A percentile compares a stretch with the other conserved stretches of the same genome.
Evolutionary conservation across 2,797 vertebrate species (phyloP).

Genomic region (Lithobates pipiens): DNA sequence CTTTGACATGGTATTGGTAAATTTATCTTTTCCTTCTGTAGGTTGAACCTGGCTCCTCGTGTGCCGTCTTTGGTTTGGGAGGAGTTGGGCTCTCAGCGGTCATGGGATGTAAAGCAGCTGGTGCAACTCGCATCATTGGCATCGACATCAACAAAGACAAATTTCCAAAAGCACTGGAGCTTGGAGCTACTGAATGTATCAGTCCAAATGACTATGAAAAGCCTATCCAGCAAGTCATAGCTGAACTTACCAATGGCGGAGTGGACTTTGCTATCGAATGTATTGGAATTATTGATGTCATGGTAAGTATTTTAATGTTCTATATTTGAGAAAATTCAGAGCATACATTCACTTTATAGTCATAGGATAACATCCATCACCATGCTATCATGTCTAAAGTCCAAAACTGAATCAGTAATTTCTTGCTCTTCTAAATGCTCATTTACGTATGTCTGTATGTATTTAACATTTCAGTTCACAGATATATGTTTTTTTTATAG

Average conservation of each 20-base stretch:
- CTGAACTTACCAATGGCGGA: conserved; percentile 81
- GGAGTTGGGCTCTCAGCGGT: conserved; percentile 82
- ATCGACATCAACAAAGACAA: conserved; percentile 84
- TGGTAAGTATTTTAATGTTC: conserved; percentile 73
- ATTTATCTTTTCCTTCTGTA: conserved; percentile 59
- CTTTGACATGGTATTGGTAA: neutral
- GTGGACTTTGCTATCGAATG: conserved; percentile 89
- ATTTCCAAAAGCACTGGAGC: conserved; percentile 80
- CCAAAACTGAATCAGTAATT: too few relatives aligned
- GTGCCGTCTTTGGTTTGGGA: conserved; percentile 85
- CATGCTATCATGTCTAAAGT: too few relatives aligned
- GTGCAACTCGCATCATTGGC: conserved; percentile 86
- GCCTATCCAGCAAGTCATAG: conserved; percentile 83
- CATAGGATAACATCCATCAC: too few relatives aligned
- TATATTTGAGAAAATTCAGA: neutral
- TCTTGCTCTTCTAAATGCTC: too few relatives aligned
- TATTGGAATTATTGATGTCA: conserved; percentile 81
- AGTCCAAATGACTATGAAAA: conserved; percentile 82
- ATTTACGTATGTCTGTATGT: too few relatives aligned
- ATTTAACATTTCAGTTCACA: too few relatives aligned
- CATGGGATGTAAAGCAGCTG: conserved; percentile 84
- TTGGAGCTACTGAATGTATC: conserved; percentile 84
- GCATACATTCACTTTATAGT: neutral
- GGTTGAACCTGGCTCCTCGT: conserved; percentile 87
- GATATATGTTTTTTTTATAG: too few relatives aligned